These are phyloP conservation scores for Antechinus flavipes DNA, from an alignment of 2,113 vertebrate species.

Conservation along the genomic window DNA sequence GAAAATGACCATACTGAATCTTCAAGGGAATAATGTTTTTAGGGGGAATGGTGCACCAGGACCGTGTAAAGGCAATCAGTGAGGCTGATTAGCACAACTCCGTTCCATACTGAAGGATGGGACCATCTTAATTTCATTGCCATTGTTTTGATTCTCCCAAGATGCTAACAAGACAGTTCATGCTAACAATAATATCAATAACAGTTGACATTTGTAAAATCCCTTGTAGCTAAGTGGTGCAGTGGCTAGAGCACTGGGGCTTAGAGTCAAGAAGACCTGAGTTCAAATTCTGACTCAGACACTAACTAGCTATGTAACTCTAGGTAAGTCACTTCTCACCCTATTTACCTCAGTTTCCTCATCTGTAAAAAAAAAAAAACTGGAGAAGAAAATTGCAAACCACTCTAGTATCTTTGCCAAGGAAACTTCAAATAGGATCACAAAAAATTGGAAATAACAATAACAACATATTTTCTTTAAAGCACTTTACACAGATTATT, in stretches of 20 bases:
- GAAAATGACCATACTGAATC: conserved; percentile 28
- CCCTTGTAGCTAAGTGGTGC: neutral
- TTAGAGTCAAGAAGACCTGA: neutral
- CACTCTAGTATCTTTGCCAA: neutral
- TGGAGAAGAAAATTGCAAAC: neutral
- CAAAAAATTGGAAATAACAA: neutral
- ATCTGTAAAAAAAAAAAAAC: neutral
- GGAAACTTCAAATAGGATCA: neutral
- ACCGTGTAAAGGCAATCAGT: conserved; percentile 16
- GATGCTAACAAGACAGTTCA: neutral
- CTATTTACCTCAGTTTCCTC: neutral
- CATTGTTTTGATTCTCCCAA: conserved; percentile 18
- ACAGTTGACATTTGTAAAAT: neutral
- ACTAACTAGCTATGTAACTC: neutral
- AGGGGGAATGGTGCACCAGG: conserved; percentile 54
- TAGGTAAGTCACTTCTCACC: neutral
- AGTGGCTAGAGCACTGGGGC: neutral
- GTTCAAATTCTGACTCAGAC: neutral
- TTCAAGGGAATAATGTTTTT: neutral
- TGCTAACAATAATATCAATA: neutral
- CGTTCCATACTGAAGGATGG: conserved; percentile 18
- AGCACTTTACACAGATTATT: neutral
- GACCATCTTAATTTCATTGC: neutral
- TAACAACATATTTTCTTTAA: neutral
- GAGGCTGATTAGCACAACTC: conserved; percentile 30